A percentile compares a stretch with the other conserved stretches of the same genome.
phyloP scores from a whole-genome alignment of 64 coral and sea anemone genomes.

The Astreopora myriophthalma region DNA sequence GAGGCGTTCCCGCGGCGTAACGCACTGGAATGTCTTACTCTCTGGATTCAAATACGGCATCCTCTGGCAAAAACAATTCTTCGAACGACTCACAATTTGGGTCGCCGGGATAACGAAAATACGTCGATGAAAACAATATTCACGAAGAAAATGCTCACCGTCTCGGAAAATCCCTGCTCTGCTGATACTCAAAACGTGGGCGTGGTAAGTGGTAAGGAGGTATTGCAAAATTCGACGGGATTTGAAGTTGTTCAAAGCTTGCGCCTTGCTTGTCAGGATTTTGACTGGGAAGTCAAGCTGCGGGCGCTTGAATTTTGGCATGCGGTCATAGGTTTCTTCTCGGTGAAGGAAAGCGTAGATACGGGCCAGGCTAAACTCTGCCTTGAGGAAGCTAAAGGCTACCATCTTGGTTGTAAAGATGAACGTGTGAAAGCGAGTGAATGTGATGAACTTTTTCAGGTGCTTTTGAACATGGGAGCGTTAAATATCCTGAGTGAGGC shows the following conservation, averaged over 20 bases:
- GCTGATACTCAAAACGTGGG: not conserved
- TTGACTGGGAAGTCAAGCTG: constrained; percentile 95
- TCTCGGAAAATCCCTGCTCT: not conserved
- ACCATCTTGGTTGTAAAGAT: not conserved
- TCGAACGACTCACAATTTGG: not conserved
- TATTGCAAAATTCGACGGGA: not conserved
- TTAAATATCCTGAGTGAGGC: constrained; percentile 46
- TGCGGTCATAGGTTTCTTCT: constrained; percentile 29
- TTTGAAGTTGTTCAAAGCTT: not conserved
- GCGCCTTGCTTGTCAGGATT: constrained; percentile 68
- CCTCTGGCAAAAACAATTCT: constrained; percentile 43
- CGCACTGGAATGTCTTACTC: constrained; percentile 58
- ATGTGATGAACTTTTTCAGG: not conserved
- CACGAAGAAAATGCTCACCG: not conserved
- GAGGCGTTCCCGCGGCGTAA: constrained; percentile 85
- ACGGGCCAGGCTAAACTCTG: not conserved
- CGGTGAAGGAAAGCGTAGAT: not conserved
- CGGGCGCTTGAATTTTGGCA: constrained; percentile 75
- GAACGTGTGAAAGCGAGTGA: not conserved
- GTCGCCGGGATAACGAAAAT: not conserved
- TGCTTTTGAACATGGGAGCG: constrained; percentile 46
- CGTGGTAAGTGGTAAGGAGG: not conserved
- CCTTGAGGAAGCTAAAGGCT: not conserved
- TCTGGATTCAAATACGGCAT: constrained; percentile 66
- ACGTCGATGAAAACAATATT: not conserved